Base-by-base conservation (phyloP, 2,113 vertebrate species). In the Catharus minimus region DNA sequence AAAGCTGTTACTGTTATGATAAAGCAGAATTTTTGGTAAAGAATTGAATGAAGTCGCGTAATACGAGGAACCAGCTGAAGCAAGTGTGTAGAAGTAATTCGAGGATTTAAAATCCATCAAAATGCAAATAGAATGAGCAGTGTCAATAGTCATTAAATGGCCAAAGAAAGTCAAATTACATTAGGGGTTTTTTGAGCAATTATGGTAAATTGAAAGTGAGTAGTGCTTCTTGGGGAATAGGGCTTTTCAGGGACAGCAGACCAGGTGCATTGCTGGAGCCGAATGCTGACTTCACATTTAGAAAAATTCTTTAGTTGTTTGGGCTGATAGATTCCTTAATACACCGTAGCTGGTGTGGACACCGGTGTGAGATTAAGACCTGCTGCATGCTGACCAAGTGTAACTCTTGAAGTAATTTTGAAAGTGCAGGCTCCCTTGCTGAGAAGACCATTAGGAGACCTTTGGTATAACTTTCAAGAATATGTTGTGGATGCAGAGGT, bases 1-100 rank as follows among this genome's bases (percentile, higher is more conserved):
- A 83, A 93, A 86, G 82, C 76, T 78, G 57, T 83, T 94, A 71
- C 12, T 94, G 81, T 93, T 94, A 71, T 4, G 12, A 65, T 67
- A 72, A 74, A 87, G 49, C 32, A 43, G 60, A 66, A 43, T 66
- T 88, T 83, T 50, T 13, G 21, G 49, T 77, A 20, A 91, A 77
- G 22, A 86, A 49, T 28, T 64, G 49, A 86, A 67, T 74, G 44
- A 93, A 90, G 44, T 65, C 33, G 26, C 88, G 11, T 94, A 82
- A 55, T 49, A 83, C 1, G 2, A 60, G 61, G 83, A 77, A 67
- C 39, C 43, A 81, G 60, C 36, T 71, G 56, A 94, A 66, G 79
- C 60, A 81, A 49, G 15, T 3, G 0, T 75, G 28, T 44, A 38
- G 52, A 93, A 76, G 28, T 55, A 82, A 91, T 68, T n/a, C 11